Evolutionary conservation across 2,113 vertebrate species (phyloP), one percentile per base, ranked within the genome.

Genomic region (Barnardius zonarius): DNA sequence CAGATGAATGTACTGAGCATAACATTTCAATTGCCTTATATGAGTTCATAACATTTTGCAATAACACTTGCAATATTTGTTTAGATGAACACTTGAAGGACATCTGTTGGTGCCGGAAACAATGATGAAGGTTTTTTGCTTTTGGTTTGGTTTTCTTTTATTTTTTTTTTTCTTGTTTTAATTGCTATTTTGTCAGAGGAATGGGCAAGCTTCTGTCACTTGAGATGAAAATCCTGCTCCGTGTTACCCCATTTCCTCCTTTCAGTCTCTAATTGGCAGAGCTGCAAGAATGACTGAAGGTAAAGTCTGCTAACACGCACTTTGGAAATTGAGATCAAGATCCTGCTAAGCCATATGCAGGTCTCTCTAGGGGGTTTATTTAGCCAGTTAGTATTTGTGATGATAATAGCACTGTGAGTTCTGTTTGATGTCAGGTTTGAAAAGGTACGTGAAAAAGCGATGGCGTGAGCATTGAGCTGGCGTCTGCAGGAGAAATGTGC

Each of bases 401-500:
- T 74, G 77, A 61, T 49, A 54, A 84, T 9, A 43, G 54, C 31
- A 6, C 54, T 2, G 7, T 6, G 43, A 59, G 70, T 43, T 82
- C 70, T 54, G n/a, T 9, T 77, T 35, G 66, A 41, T 68, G 86
- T 39, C 78, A 25, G 54, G 24, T 74, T 68, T 37, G 89, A 41
- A 62, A 51, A 91, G 61, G 35, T n/a, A 23, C 0, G 3, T 3
- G 52, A 51, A 23, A 8, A 48, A 77, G 31, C 0, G 19, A 22
- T 5, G 49, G 37, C 0, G 2, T 12, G 91, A 85, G 49, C 14
- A 4, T 46, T 2, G 6, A 59, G 73, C 19, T 35, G 70, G 28
- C 0, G 2, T 30, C 17, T 33, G 55, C 2, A 0, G 17, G 62
- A 70, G 57, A 13, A 90, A 43, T 0, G 6, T 19, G 39, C 33